These are phyloP conservation scores for Isoperla grammatica DNA, from an alignment of 2,888 invertebrate species.

Conservation along the genomic window DNA sequence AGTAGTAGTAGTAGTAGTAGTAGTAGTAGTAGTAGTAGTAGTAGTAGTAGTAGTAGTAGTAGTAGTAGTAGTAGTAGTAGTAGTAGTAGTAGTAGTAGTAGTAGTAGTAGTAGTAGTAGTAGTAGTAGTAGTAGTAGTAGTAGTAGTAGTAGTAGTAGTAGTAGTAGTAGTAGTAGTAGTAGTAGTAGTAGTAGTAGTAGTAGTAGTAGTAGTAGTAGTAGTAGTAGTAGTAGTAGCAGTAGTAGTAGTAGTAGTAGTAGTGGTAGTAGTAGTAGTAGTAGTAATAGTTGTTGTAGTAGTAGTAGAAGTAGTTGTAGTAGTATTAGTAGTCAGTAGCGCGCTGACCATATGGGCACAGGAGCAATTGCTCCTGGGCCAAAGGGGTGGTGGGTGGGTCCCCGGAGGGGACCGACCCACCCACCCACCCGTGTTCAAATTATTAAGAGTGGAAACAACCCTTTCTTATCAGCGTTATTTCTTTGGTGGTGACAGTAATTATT, in stretches of 20 bases:
- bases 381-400: too few relatives aligned
- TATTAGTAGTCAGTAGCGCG: too few relatives aligned
- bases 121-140: constrained; percentile 12
- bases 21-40: constrained; percentile 12
- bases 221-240: constrained; percentile 10
- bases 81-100: background rate
- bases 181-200: constrained; percentile 12
- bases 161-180: constrained; percentile 12
- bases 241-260: constrained; percentile 12
- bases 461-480: too few relatives aligned
- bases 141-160: constrained; percentile 12
- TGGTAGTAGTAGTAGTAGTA: constrained; percentile 10
- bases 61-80: constrained; percentile 12
- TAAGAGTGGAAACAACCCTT: too few relatives aligned
- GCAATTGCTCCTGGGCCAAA: too few relatives aligned
- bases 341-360: too few relatives aligned
- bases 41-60: constrained; percentile 10
- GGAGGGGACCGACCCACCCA: too few relatives aligned
- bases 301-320: too few relatives aligned
- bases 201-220: constrained; percentile 10
- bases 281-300: too few relatives aligned
- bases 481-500: too few relatives aligned
- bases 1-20: constrained; percentile 12
- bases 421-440: too few relatives aligned
- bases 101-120: constrained; percentile 7